Conservation (phyloP, 2,797 vertebrate species). For the Chaenodraco wilsoni region DNA sequence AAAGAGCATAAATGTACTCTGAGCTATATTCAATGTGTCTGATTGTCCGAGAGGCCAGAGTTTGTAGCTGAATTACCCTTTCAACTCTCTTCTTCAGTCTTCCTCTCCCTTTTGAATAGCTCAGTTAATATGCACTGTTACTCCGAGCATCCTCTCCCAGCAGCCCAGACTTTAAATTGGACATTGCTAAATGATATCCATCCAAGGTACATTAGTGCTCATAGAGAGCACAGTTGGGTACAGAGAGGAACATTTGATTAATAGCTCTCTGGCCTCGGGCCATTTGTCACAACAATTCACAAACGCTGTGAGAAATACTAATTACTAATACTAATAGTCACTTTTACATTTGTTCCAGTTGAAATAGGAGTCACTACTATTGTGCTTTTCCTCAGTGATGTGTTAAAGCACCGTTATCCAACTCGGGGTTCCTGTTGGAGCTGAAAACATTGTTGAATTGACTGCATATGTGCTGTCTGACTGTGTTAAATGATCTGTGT, state of each 20-base stretch:
- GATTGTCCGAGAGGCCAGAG: conserved; percentile 14
- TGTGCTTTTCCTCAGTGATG: conserved; percentile 47
- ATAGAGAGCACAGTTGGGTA: conserved; percentile 31
- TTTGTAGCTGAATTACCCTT: conserved; percentile 14
- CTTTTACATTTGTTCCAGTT: conserved; percentile 69
- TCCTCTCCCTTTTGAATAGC: conserved; percentile 23
- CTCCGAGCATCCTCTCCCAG: conserved; percentile 31
- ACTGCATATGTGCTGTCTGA: conserved; percentile 22
- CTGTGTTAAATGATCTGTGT: conserved; percentile 12
- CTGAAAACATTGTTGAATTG: conserved; percentile 16
- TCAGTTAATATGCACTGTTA: conserved; percentile 55
- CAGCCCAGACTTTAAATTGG: conserved; percentile 61
- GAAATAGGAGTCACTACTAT: conserved; percentile 44
- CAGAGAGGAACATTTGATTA: conserved; percentile 69
- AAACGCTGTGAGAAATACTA: conserved; percentile 68
- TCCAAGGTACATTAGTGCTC: conserved; percentile 70
- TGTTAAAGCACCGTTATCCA: conserved; percentile 33
- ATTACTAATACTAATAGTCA: conserved; percentile 48
- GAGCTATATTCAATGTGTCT: conserved; percentile 1
- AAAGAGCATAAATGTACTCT: conserved; percentile 29
- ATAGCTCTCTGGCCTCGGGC: conserved; percentile 66
- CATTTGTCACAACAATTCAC: conserved; percentile 77
- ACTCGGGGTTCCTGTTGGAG: conserved; percentile 21
- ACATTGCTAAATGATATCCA: conserved; percentile 71
- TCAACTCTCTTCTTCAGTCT: background rate